Base-by-base conservation (phyloP, 2,797 vertebrate genomes). In the Tragelaphus oryx region DNA sequence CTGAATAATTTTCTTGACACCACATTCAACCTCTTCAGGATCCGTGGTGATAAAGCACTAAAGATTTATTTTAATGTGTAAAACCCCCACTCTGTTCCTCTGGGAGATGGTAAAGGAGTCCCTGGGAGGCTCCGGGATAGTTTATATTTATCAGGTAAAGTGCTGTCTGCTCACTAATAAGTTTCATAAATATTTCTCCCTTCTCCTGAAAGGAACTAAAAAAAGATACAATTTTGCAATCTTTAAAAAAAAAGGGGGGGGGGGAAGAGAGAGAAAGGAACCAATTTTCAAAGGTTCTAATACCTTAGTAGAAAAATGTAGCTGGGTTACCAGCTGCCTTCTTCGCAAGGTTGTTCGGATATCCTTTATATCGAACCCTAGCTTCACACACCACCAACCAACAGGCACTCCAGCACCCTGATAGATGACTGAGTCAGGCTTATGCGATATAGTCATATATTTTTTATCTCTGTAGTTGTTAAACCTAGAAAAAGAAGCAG, bases 101-200 rank as follows among this genome's bases (percentile, higher is more conserved):
- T 65, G 95, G 93, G 96, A 96, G 50, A 50, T 86, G 82, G 55
- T 78, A 92, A 62, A 55, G 41, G 68, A 96, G 71, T 62, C 91
- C 22, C 74, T 59, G 20, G 48, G 93, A 94, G 52, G 54, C 68
- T 86, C 4, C 0, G 26, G 41, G 37, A 86, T 59, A 85, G 92
- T 97, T 97, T 96, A 59, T 98, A 84, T 97, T 97, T 96, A 96
- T 96, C 95, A 97, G 93, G 52, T 78, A 92, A 96, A 96, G 79
- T 87, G 71, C 94, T 98, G 93, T 96, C 94, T 88, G 13, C 93
- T 96, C 82, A 68, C 95, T 97, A 97, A 96, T 97, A 96, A 97
- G 96, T 78, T 96, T 97, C 95, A 96, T 96, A 97, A 96, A 97
- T 97, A 98, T 96, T 96, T 92, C 76, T 95, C 87, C 60, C 60